These are phyloP conservation scores for Alsophila aescularia DNA, from an alignment of 2,888 invertebrate genomes.

Conservation along the genomic window DNA sequence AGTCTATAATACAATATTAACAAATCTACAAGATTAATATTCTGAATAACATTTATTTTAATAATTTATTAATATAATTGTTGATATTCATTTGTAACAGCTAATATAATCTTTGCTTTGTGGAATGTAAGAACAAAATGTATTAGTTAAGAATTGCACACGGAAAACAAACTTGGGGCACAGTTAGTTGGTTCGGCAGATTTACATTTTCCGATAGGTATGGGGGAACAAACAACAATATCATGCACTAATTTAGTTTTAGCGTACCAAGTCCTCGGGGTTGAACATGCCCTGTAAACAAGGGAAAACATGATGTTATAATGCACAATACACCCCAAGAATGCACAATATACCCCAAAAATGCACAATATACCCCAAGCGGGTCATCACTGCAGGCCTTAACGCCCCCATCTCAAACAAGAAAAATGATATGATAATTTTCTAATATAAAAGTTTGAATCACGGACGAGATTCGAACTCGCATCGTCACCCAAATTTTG, in stretches of 20 bases:
- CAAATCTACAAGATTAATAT: constrained; percentile 65
- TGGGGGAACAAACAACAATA: constrained; percentile 51
- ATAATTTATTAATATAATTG: constrained; percentile 42
- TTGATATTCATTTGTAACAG: constrained; percentile 9
- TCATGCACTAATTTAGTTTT: constrained; percentile 73
- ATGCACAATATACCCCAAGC: too few relatives aligned
- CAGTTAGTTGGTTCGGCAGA: constrained; percentile 58
- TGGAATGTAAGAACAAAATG: constrained; percentile 59
- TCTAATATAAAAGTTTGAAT: too few relatives aligned
- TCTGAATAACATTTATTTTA: constrained; percentile 51
- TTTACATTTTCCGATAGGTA: constrained; percentile 63
- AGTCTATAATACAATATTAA: constrained; percentile 55
- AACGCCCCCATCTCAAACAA: too few relatives aligned
- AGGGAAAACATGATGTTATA: constrained; percentile 43
- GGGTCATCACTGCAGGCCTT: too few relatives aligned
- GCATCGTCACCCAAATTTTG: too few relatives aligned
- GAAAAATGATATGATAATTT: too few relatives aligned
- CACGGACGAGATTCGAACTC: too few relatives aligned
- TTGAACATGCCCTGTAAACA: constrained; percentile 93
- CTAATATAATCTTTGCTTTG: constrained; percentile 26
- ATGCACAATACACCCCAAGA: background rate
- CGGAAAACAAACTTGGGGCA: constrained; percentile 51
- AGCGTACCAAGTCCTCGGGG: constrained; percentile 91
- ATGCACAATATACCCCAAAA: background rate
- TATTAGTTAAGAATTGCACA: constrained; percentile 63